These are phyloP conservation scores for Brachyopa scutellaris DNA, from an alignment of 2,888 invertebrate species.

Conservation along the genomic window DNA sequence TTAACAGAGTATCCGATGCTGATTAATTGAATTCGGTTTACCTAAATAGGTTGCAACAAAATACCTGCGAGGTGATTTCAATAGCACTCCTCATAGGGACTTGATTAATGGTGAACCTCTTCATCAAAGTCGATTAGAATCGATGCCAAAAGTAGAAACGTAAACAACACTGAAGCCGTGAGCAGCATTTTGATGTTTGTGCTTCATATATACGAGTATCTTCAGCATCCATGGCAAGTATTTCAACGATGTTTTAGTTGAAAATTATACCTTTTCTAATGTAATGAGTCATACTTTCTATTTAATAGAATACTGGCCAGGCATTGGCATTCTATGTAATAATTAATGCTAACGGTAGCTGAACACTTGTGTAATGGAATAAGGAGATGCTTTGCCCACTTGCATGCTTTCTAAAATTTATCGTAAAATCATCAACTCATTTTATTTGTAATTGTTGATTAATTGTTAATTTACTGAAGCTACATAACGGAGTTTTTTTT, in stretches of 20 bases:
- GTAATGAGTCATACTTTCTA: neutral
- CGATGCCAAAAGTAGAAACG: neutral
- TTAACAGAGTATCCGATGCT: neutral
- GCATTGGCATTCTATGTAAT: neutral
- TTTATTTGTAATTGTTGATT: neutral
- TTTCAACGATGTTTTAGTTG: too few relatives aligned
- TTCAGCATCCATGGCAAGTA: neutral
- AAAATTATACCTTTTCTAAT: too few relatives aligned
- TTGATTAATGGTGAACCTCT: constrained; percentile 26
- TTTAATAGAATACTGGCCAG: neutral
- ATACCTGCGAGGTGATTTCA: neutral
- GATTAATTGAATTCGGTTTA: constrained; percentile 34
- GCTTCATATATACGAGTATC: neutral
- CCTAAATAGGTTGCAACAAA: constrained; percentile 25
- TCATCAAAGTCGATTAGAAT: neutral
- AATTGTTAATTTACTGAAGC: too few relatives aligned
- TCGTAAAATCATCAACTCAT: too few relatives aligned
- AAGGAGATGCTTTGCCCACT: neutral
- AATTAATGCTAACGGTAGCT: constrained; percentile 1
- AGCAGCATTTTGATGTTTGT: neutral
- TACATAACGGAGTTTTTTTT: too few relatives aligned
- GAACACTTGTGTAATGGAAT: too few relatives aligned
- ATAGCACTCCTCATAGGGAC: constrained; percentile 5
- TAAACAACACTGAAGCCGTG: neutral
- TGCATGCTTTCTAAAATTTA: too few relatives aligned